Conservation (phyloP, 2,113 vertebrate species). For the Macrotis lagotis region DNA sequence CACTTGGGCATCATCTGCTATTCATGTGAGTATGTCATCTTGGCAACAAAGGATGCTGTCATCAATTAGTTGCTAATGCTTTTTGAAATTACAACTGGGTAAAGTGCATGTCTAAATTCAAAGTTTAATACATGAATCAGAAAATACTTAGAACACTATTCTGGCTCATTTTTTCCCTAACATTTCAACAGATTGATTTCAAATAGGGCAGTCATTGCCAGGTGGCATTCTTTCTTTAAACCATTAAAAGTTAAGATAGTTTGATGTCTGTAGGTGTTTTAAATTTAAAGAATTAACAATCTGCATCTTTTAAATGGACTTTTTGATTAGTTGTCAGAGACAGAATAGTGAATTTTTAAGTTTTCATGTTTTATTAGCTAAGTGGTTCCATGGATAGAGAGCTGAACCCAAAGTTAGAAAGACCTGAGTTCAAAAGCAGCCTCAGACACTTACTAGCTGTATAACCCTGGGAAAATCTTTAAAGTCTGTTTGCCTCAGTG, state of each 20-base stretch:
- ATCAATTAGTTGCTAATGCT: constrained; percentile 21
- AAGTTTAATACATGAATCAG: constrained; percentile 33
- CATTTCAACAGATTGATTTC: constrained; percentile 32
- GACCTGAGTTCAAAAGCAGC: background rate
- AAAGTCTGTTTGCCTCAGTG: background rate
- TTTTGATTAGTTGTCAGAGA: background rate
- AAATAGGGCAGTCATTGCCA: background rate
- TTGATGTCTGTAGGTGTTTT: constrained; percentile 16
- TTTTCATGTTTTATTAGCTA: background rate
- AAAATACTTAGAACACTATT: constrained; percentile 43
- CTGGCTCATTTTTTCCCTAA: constrained; percentile 3
- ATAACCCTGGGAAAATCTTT: background rate
- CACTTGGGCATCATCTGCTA: background rate
- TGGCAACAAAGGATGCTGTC: constrained; percentile 1
- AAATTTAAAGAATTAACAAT: constrained; percentile 26
- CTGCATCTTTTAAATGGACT: constrained; percentile 26
- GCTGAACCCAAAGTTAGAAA: background rate
- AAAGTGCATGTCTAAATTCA: background rate
- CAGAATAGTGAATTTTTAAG: constrained; percentile 35
- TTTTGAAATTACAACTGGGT: constrained; percentile 44
- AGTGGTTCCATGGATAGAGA: background rate
- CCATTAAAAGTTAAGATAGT: constrained; percentile 31
- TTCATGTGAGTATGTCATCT: background rate
- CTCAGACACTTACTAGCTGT: background rate
- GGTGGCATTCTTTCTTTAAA: constrained; percentile 4